phyloP scores from a whole-genome alignment of 2,888 invertebrate species.

The Mylabris sibirica region DNA sequence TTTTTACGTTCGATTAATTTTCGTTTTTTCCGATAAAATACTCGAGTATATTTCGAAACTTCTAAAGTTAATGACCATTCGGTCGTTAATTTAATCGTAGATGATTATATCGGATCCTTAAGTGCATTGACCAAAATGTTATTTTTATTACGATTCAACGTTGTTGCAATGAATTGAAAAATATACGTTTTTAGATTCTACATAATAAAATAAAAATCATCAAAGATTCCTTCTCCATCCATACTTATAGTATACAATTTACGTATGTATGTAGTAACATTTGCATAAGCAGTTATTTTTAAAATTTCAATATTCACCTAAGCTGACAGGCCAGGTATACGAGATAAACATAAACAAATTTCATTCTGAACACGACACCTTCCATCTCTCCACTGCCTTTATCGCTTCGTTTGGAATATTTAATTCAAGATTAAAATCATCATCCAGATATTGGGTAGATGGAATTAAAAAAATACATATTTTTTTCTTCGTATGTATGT shows the following conservation, averaged over 20 bases:
- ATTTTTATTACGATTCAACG: not conserved
- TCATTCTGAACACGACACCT: slow-evolving; percentile 7
- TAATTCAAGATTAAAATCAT: slow-evolving; percentile 10
- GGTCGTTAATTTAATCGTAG: not conserved
- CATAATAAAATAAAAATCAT: not conserved
- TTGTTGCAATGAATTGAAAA: slow-evolving; percentile 7
- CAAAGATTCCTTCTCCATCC: not conserved
- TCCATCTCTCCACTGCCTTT: not conserved
- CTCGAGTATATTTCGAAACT: not conserved
- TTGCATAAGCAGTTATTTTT: slow-evolving; percentile 1
- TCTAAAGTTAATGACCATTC: not conserved
- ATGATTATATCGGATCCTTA: not conserved
- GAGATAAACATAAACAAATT: slow-evolving; percentile 4
- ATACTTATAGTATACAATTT: not conserved
- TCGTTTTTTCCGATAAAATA: not conserved
- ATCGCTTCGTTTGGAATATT: slow-evolving; percentile 4
- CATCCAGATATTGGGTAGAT: slow-evolving; percentile 3
- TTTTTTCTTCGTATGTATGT: too few species aligned
- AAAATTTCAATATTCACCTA: slow-evolving; percentile 10
- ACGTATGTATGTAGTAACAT: not conserved
- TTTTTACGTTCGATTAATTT: not conserved
- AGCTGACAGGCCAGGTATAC: not conserved
- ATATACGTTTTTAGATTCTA: not conserved
- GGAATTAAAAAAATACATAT: not conserved
- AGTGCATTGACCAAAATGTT: slow-evolving; percentile 1